These are phyloP conservation scores for Cervus canadensis DNA, from an alignment of 2,113 vertebrate species.

Conservation along the genomic window DNA sequence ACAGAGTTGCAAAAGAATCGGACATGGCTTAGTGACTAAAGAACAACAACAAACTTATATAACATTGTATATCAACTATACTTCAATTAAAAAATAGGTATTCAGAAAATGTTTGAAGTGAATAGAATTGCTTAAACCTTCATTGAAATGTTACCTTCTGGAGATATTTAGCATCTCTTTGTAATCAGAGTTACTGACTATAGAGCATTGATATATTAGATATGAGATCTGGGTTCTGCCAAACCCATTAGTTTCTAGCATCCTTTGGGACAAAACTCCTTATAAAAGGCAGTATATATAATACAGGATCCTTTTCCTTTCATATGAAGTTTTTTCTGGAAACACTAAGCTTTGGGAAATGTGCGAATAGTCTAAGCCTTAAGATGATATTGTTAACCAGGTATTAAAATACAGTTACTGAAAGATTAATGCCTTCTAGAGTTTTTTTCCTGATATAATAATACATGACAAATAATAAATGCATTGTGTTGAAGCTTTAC, in stretches of 20 bases:
- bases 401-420: neutral
- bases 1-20: neutral
- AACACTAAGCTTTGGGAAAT: neutral
- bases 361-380: neutral
- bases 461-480: conserved; percentile 14
- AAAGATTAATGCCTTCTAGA: neutral
- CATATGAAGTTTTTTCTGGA: neutral
- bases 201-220: neutral
- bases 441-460: conserved; percentile 36
- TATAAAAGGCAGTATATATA: neutral
- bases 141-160: neutral
- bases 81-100: neutral
- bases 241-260: neutral
- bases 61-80: neutral
- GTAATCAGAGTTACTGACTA: neutral
- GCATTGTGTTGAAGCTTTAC: neutral
- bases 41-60: neutral
- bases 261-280: neutral
- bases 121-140: neutral
- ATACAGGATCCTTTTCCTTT: conserved; percentile 21
- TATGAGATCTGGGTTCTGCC: neutral
- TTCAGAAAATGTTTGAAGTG: neutral
- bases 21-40: neutral
- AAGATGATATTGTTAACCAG: conserved; percentile 1
- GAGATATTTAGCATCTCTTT: conserved; percentile 19